Evolutionary conservation across 2,888 invertebrate genomes (phyloP).

Genomic region (Priocnemis perturbator): DNA sequence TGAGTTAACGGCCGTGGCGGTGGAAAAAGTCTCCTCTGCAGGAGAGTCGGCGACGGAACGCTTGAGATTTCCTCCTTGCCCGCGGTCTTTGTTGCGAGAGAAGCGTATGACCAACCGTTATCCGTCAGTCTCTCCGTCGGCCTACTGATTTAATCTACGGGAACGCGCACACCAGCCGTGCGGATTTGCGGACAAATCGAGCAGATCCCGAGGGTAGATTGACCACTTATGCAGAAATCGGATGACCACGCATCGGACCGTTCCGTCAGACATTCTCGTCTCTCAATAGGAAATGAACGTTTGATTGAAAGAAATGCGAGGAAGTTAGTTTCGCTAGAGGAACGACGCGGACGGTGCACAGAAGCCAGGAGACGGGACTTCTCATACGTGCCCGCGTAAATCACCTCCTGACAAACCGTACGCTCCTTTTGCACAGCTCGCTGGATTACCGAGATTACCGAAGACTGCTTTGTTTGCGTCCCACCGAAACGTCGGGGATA

Average conservation of each 20-base stretch:
- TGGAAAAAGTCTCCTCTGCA: slow-evolving; percentile 25
- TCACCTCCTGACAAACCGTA: slow-evolving; percentile 26
- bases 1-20: slow-evolving; percentile 39
- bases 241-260: slow-evolving; percentile 20
- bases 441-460: slow-evolving; percentile 62
- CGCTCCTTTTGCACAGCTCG: slow-evolving; percentile 49
- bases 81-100: neutral
- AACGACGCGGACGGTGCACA: neutral
- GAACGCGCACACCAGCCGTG: slow-evolving; percentile 37
- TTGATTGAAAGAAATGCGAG: no score
- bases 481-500: slow-evolving; percentile 33
- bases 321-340: neutral
- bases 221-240: slow-evolving; percentile 47
- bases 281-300: neutral
- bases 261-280: slow-evolving; percentile 35
- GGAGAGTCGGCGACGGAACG: neutral
- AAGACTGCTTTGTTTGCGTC: slow-evolving; percentile 17
- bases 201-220: slow-evolving; percentile 55
- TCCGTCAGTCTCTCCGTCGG: slow-evolving; percentile 49
- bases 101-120: slow-evolving; percentile 39
- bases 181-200: slow-evolving; percentile 35
- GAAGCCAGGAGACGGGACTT: neutral
- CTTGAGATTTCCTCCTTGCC: slow-evolving; percentile 11
- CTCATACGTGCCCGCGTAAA: slow-evolving; percentile 15
- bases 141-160: slow-evolving; percentile 57